Base-by-base conservation (phyloP, 2,888 invertebrate species). In the Tetanocera ferruginea region DNA sequence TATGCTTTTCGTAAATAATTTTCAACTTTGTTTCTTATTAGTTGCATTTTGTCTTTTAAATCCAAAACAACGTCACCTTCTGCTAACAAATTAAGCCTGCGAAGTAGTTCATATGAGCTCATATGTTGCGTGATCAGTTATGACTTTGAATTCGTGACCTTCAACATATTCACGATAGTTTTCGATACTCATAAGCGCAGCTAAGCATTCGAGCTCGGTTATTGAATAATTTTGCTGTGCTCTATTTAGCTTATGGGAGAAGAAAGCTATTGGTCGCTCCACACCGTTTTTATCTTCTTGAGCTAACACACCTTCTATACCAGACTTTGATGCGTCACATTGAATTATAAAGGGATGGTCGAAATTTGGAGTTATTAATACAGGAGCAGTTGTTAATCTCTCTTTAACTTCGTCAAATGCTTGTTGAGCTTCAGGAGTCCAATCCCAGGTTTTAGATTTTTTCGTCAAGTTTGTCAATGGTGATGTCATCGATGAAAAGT, bases 311-410 rank as follows among this genome's bases (percentile, higher is more conserved):
- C n/a, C 71, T 9, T 37, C 71, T 70, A 52, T 11, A 23, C 57
- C 64, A 74, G 31, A 66, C n/a, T 73, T 77, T 9, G 72, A 72
- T 1, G 77, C 78, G 55, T 80, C 79, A 23, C 79, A 77, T 9
- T 77, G 76, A 52, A 80, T 78, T 11, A 77, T 69, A 25, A 82
- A 80, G 1, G 78, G 72, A 11, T 62, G 43, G 0, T 76, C 31
- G 49, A 81, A 81, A 60, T 81, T 60, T 9, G 82, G 76, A n/a
- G 80, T 78, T n/a, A 77, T 69, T n/a, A n/a, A n/a, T n/a, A n/a
- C n/a, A n/a, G n/a, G n/a, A n/a, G n/a, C n/a, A n/a, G n/a, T n/a
- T n/a, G n/a, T n/a, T n/a, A n/a, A n/a, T n/a, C n/a, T n/a, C n/a
- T n/a, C n/a, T n/a, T n/a, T n/a, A n/a, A n/a, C 6, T 19, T 62